phyloP scores from a whole-genome alignment of 2,888 invertebrate species.

The Drosophila anomalipes region DNA sequence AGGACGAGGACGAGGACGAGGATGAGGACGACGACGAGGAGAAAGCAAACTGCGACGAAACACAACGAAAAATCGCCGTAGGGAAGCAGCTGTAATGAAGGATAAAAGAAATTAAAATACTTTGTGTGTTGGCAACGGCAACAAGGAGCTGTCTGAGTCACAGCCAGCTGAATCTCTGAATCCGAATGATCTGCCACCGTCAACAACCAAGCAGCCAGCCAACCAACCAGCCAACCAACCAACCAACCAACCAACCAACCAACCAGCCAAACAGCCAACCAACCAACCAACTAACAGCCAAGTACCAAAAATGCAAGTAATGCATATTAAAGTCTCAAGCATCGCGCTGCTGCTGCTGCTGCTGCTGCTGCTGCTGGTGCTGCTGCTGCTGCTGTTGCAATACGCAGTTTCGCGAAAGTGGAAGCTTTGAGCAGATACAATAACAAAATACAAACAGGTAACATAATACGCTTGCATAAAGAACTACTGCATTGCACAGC shows the following conservation, averaged over 20 bases:
- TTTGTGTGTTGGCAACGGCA: constrained; percentile 69
- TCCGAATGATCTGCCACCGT: constrained; percentile 59
- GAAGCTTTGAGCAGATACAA: constrained; percentile 31
- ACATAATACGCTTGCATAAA: constrained; percentile 45
- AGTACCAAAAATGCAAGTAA: constrained; percentile 50
- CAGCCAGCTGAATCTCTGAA: constrained; percentile 35
- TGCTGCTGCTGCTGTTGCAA: constrained; percentile 36
- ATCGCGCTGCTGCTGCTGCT: constrained; percentile 27
- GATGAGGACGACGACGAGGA: constrained; percentile 22
- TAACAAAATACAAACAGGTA: constrained; percentile 58
- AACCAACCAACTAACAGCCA: neutral
- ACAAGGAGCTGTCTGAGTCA: constrained; percentile 39
- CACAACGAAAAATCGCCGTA: constrained; percentile 76
- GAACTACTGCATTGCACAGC: constrained; percentile 4
- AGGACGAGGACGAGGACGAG: constrained; percentile 12
- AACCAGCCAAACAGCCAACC: neutral
- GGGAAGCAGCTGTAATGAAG: constrained; percentile 80
- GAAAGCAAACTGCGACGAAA: constrained; percentile 45
- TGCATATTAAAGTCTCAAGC: constrained; percentile 67
- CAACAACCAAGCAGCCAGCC: constrained; percentile 31
- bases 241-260: constrained; percentile 16
- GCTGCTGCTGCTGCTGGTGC: constrained; percentile 37
- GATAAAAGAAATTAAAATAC: constrained; percentile 77
- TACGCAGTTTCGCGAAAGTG: constrained; percentile 23
- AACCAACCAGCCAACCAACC: neutral